phyloP scores from a whole-genome alignment of 2,888 invertebrate species.

The Hylaea fasciaria region DNA sequence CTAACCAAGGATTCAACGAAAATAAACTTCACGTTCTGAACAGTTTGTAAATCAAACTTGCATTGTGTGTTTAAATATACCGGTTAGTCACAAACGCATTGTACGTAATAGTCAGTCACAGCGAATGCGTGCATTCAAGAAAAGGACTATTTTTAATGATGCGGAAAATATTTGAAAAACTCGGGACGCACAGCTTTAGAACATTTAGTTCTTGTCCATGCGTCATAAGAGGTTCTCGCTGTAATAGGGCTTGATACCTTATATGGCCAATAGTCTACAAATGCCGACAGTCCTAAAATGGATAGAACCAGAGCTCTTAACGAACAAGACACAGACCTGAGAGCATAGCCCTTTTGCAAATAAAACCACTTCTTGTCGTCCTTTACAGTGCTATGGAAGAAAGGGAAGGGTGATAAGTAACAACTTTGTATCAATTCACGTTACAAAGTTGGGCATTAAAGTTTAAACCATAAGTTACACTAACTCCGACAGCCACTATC shows the following conservation, averaged over 20 bases:
- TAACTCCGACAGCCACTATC: neutral
- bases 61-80: slow-evolving; percentile 57
- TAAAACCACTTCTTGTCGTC: slow-evolving; percentile 37
- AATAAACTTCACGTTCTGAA: slow-evolving; percentile 60
- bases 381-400: slow-evolving; percentile 36
- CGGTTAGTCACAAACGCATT: slow-evolving; percentile 54
- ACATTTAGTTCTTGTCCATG: slow-evolving; percentile 28
- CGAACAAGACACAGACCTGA: slow-evolving; percentile 57
- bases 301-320: slow-evolving; percentile 63
- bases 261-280: slow-evolving; percentile 57
- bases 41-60: slow-evolving; percentile 58
- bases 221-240: slow-evolving; percentile 46
- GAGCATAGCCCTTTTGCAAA: slow-evolving; percentile 52
- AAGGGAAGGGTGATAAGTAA: slow-evolving; percentile 14
- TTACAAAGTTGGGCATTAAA: neutral
- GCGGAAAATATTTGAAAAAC: slow-evolving; percentile 31
- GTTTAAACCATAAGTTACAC: slow-evolving; percentile 4
- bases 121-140: slow-evolving; percentile 18
- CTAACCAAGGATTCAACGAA: slow-evolving; percentile 53
- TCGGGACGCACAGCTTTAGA: slow-evolving; percentile 25
- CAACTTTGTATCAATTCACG: neutral
- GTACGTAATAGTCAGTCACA: slow-evolving; percentile 46
- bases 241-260: slow-evolving; percentile 56
- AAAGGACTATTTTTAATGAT: slow-evolving; percentile 17
- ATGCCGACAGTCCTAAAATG: slow-evolving; percentile 67